phyloP scores from a whole-genome alignment of 1,140 invertebrate species.

The Dufourea novaeangliae region DNA sequence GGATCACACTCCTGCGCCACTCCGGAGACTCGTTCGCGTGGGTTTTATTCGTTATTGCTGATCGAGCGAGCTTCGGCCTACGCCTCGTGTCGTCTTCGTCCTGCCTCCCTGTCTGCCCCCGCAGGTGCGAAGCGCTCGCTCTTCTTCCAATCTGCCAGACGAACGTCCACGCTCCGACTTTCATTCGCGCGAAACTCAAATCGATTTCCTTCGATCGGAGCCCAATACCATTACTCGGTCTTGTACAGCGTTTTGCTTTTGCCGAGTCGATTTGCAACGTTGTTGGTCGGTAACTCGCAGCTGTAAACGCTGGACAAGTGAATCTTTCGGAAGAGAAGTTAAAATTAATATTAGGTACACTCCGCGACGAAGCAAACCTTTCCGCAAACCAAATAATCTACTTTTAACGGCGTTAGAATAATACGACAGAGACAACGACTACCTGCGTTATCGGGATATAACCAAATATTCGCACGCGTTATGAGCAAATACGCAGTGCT shows the following conservation, averaged over 20 bases:
- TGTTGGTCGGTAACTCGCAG: background rate
- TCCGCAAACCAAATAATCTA: background rate
- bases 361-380: background rate
- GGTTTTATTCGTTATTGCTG: constrained; percentile 63
- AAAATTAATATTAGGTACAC: background rate
- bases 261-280: background rate
- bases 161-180: background rate
- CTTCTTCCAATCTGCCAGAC: constrained; percentile 56
- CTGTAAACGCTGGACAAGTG: background rate
- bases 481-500: constrained; percentile 4
- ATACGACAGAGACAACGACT: background rate
- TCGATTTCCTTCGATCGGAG: background rate
- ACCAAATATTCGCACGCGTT: constrained; percentile 16
- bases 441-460: constrained; percentile 5
- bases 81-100: constrained; percentile 23
- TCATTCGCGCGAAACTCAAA: background rate
- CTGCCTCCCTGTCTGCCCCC: constrained; percentile 50
- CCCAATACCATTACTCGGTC: too few species aligned
- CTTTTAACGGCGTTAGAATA: background rate
- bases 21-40: constrained; percentile 49
- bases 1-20: constrained; percentile 56
- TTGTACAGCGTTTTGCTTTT: too few species aligned
- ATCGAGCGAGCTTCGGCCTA: constrained; percentile 51
- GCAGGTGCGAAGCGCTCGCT: too few species aligned
- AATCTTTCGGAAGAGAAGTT: background rate